Evolutionary conservation across 2,888 invertebrate genomes (phyloP).

Genomic region (Drosophila anceps): DNA sequence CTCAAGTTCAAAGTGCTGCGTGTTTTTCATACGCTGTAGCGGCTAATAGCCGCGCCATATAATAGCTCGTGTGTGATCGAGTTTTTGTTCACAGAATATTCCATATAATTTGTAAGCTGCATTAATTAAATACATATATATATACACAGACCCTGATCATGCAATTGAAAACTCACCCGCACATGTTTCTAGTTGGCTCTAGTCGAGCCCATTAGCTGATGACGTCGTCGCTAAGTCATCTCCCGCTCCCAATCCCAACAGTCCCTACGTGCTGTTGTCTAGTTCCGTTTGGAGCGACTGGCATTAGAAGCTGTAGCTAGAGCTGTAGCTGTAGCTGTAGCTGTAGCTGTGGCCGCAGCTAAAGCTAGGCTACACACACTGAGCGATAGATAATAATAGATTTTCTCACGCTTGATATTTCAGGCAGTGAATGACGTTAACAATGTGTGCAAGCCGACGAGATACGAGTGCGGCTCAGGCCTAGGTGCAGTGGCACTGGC

Average conservation of each 20-base stretch:
- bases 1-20: not conserved
- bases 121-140: not conserved
- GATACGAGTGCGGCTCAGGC: conserved; percentile 36
- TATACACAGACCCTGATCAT: conserved; percentile 22
- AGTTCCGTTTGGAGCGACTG: conserved; percentile 69
- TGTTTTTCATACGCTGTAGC: no score
- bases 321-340: not conserved
- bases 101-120: not conserved
- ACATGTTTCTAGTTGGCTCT: conserved; percentile 2
- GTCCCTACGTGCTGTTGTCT: conserved; percentile 70
- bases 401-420: conserved; percentile 82
- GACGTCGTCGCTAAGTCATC: conserved; percentile 63
- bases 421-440: conserved; percentile 80
- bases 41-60: not conserved
- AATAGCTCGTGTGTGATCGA: conserved; percentile 9
- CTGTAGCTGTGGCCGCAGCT: conserved; percentile 19
- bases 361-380: conserved; percentile 59
- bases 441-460: conserved; percentile 70
- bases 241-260: conserved; percentile 56
- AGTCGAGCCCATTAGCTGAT: conserved; percentile 61
- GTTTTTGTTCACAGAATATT: not conserved
- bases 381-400: conserved; percentile 80
- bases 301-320: conserved; percentile 52
- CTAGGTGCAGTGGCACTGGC: conserved; percentile 50
- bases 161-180: conserved; percentile 21